These are phyloP conservation scores for Erpornis zantholeuca DNA, from an alignment of 2,113 vertebrate genomes.

Conservation along the genomic window DNA sequence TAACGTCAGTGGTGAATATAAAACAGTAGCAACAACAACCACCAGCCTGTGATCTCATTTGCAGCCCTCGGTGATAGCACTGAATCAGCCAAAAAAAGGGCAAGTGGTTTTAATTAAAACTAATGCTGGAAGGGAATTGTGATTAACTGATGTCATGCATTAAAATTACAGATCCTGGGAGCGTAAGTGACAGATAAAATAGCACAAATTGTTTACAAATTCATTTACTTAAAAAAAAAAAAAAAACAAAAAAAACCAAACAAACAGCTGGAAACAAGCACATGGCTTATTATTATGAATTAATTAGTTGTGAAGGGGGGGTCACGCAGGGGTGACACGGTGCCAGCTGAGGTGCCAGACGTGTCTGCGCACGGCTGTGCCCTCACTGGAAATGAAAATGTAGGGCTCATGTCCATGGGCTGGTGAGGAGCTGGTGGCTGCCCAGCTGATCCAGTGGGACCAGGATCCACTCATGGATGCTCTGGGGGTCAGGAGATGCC, in stretches of 20 bases:
- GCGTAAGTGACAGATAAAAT: constrained; percentile 30
- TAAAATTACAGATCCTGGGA: constrained; percentile 40
- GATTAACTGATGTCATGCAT: constrained; percentile 44
- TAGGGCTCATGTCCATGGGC: fast-evolving
- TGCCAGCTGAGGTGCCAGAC: fast-evolving
- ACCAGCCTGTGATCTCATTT: not conserved
- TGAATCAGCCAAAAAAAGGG: not conserved
- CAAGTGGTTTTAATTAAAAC: constrained; percentile 57
- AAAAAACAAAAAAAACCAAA: not conserved
- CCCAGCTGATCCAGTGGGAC: fast-evolving
- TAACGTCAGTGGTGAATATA: not conserved
- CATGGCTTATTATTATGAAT: not conserved
- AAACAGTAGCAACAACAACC: not conserved
- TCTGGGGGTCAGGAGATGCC: fast-evolving
- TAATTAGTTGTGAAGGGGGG: not conserved
- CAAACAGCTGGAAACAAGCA: not conserved
- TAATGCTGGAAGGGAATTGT: constrained; percentile 38
- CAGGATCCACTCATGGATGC: fast-evolving
- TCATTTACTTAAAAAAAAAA: not conserved
- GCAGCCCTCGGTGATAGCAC: not conserved
- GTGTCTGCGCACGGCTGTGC: fast-evolving
- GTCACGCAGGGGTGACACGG: fast-evolving
- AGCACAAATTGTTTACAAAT: constrained; percentile 39
- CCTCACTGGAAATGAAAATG: fast-evolving
- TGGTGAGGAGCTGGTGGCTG: not conserved